Conservation (phyloP, 2,888 invertebrate species). For the Lottia scabra region DNA sequence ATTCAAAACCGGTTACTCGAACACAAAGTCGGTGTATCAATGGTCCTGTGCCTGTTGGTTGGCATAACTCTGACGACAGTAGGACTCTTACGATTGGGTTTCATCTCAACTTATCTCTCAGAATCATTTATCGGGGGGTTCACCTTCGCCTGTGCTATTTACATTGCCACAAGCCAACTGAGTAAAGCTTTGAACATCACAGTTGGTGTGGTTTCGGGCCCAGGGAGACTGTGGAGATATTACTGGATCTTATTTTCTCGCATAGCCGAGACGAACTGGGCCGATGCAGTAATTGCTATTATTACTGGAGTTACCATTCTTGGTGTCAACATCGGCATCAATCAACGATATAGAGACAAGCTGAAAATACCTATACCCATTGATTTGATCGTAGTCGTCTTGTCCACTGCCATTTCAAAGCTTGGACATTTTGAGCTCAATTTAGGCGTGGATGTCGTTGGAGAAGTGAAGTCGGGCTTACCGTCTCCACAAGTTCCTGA, state of each 20-base stretch:
- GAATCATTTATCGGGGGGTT: conserved; percentile 55
- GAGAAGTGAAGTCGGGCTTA: conserved; percentile 52
- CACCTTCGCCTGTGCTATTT: conserved; percentile 48
- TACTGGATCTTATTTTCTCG: conserved; percentile 74
- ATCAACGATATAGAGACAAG: conserved; percentile 46
- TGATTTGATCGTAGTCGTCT: conserved; percentile 57
- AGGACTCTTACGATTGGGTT: conserved; percentile 44
- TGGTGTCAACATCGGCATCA: conserved; percentile 61
- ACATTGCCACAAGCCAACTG: conserved; percentile 44
- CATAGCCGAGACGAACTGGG: conserved; percentile 75
- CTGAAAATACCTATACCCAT: conserved; percentile 61
- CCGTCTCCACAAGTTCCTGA: conserved; percentile 45
- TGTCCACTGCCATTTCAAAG: conserved; percentile 45
- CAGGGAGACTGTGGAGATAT: conserved; percentile 69
- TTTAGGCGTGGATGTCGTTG: conserved; percentile 41
- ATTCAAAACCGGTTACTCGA: conserved; percentile 8
- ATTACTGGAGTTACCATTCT: conserved; percentile 77
- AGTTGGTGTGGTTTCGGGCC: conserved; percentile 37
- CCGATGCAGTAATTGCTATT: conserved; percentile 77
- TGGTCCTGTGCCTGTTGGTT: conserved; percentile 34
- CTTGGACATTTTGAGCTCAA: conserved; percentile 40
- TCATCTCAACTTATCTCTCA: conserved; percentile 46
- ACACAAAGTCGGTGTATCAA: conserved; percentile 42
- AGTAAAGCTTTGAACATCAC: conserved; percentile 42
- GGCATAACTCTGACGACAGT: conserved; percentile 42